phyloP scores from a whole-genome alignment of 2,113 vertebrate genomes.

The Canis aureus region DNA sequence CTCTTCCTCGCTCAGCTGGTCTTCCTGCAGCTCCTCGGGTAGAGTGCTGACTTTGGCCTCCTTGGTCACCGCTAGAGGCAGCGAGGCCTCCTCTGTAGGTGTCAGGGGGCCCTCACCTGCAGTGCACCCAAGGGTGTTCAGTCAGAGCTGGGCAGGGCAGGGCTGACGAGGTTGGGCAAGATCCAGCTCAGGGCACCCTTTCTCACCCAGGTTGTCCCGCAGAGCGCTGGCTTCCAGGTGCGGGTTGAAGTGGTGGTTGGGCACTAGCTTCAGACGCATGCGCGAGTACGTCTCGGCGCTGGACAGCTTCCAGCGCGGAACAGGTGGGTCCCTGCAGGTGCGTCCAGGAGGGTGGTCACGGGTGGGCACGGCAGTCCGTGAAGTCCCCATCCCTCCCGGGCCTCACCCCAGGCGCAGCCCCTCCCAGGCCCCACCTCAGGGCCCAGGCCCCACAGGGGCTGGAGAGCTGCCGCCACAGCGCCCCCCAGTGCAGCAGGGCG shows the following conservation, averaged over 20 bases:
- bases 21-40: slow-evolving; percentile 94
- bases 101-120: slow-evolving; percentile 93
- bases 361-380: background rate
- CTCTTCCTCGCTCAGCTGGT: slow-evolving; percentile 96
- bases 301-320: slow-evolving; percentile 94
- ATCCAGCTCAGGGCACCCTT: background rate
- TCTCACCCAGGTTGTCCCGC: slow-evolving; percentile 96
- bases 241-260: slow-evolving; percentile 93
- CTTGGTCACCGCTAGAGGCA: slow-evolving; percentile 95
- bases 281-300: slow-evolving; percentile 96
- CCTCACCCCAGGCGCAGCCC: too few relatives aligned
- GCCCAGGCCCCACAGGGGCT: slow-evolving; percentile 95
- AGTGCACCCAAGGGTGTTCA: background rate
- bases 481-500: slow-evolving; percentile 94
- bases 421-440: slow-evolving; percentile 86
- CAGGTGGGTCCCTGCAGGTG: slow-evolving; percentile 87
- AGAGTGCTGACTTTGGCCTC: slow-evolving; percentile 97
- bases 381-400: too few relatives aligned
- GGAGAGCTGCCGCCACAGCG: slow-evolving; percentile 91
- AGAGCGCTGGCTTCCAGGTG: slow-evolving; percentile 96
- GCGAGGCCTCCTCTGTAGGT: slow-evolving; percentile 86
- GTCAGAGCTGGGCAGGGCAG: background rate
- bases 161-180: fast-evolving
- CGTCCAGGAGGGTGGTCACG: fast-evolving
- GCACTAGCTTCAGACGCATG: slow-evolving; percentile 98